Base-by-base conservation (phyloP, 2,888 invertebrate genomes). In the Creontiades dilutus region DNA sequence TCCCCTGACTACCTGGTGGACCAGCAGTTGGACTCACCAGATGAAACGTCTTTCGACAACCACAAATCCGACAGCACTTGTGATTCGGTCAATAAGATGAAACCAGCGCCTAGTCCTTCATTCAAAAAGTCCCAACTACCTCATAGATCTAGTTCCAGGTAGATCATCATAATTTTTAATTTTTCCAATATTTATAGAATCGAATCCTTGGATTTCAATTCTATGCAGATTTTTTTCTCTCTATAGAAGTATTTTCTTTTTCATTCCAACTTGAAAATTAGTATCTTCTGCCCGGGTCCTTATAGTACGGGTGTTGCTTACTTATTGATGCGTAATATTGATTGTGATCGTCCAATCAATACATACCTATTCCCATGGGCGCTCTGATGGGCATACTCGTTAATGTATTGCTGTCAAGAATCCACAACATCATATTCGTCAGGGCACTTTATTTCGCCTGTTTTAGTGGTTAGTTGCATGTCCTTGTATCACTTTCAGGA, bases 291-390 rank as follows among this genome's bases (percentile, higher is more conserved):
- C 3, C 37, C 2, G 37, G 37, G 7, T 37, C 37, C 7, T 37
- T 37, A 4, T 37, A 7, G 7, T 37, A 37, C 37, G 2, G 37
- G 37, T 37, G 2, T 37, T 4, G 37, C 37, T 2, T 37, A 37
- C 37, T 37, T 37, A 37, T n/a, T n/a, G n/a, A n/a, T n/a, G n/a
- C n/a, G n/a, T n/a, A n/a, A n/a, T 7, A 68, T 68, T 7, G 9
- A 68, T 68, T 68, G 68, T 68, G 68, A 23, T n/a, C 68, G 68
- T 68, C 68, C 37, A n/a, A n/a, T 57, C 16, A 14, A 52, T 52
- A 7, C 14, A 57, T 57, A 57, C 37, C n/a, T 52, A 16, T 68
- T 27, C 12, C 68, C 68, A 23, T 68, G 19, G 68, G 68, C 68
- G 68, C 68, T 68, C 68, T 23, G 11, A 23, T 23, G 68, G 68